Base-by-base conservation (phyloP, 2,797 vertebrate genomes). In the Lepidocolaptes lacrymiger region DNA sequence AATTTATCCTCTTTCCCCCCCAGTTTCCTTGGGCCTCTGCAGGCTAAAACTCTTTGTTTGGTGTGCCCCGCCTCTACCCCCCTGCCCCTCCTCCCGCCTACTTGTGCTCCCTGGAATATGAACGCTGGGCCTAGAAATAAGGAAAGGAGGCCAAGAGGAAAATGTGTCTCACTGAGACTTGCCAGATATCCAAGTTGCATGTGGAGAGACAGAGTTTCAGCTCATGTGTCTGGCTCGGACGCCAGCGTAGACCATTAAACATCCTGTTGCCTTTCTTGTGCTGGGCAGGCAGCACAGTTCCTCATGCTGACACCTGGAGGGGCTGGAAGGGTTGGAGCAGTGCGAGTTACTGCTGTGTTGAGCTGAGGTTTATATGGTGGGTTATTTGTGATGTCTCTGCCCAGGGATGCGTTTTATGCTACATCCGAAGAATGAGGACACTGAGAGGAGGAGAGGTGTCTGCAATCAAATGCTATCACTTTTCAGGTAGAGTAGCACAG, bases 91-190 rank as follows among this genome's bases (percentile, higher is more conserved):
- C 9, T 20, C 6, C 17, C 4, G 0, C 12, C 16, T 18, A 16
- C 46, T 93, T 93, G 55, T 91, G 19, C 84, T 94, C 64, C 51
- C 64, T 85, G 83, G 43, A 80, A 51, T 85, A 22, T 44, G 93
- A 93, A 74, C 43, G 7, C 64, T 89, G 75, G 61, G 78, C 72
- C 91, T 89, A 68, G 91, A 85, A 96, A 91, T 75, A 85, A 68
- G 82, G 85, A 93, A 87, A 68, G 62, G 85, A 85, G 92, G 86
- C 95, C 86, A 93, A 91, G 73, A 92, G 89, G 90, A 94, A 96
- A 95, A 95, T 13, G 37, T 85, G 90, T 91, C 83, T 95, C 55
- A 1, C 87, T 92, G 85, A 95, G 73, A 59, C 82, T 92, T 92
- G 89, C 95, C 93, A 96, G 87, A 95, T 94, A 93, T 36, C 62